Evolutionary conservation across 2,888 invertebrate genomes (phyloP).

Genomic region (Cepaea hortensis): DNA sequence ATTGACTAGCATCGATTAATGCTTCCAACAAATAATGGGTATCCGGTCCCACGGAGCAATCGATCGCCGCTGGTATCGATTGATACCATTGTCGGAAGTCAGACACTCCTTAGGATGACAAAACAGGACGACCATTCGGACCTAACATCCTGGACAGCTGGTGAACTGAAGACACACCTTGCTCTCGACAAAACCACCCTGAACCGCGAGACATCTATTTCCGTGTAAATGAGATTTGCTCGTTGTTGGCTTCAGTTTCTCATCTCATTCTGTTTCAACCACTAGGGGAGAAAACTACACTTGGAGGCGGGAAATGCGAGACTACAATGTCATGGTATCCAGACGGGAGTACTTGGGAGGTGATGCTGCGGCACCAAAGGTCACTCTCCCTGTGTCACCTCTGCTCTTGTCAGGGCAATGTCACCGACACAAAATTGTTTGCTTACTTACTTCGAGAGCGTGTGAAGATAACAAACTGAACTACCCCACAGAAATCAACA

Average conservation of each 20-base stretch:
- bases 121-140: too few relatives aligned
- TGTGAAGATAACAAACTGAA: background rate
- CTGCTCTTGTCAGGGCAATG: background rate
- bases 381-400: background rate
- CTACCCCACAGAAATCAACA: background rate
- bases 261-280: background rate
- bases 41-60: constrained; percentile 1
- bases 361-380: background rate
- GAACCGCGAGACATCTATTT: background rate
- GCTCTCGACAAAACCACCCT: background rate
- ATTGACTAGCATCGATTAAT: constrained; percentile 24
- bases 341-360: background rate
- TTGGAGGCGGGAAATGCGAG: background rate
- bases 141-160: too few relatives aligned
- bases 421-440: background rate
- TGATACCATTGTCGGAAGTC: background rate
- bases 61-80: background rate
- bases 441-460: background rate
- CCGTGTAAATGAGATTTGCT: background rate
- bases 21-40: background rate
- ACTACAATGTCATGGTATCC: background rate
- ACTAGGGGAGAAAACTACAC: too few relatives aligned
- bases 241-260: background rate
- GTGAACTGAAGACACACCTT: background rate
- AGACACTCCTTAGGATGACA: too few relatives aligned